Base-by-base conservation (phyloP, 2,113 vertebrate species). In the Carassius carassius region DNA sequence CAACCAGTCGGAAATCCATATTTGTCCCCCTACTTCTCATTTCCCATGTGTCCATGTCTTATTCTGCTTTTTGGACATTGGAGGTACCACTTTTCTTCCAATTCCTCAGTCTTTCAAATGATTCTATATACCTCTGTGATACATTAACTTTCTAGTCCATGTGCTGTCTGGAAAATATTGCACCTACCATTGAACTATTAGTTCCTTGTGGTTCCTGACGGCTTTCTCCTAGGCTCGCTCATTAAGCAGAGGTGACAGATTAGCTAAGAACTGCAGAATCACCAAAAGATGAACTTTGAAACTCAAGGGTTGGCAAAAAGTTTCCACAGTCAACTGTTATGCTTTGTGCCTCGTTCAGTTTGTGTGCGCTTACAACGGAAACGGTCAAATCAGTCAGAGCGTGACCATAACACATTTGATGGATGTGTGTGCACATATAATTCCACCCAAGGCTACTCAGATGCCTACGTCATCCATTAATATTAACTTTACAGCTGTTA, bases 291-390 rank as follows among this genome's bases (percentile, higher is more conserved):
- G 58, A 67, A 83, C 79, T 72, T 77, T 83, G 67, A 80, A 37
- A 83, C 56, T 72, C 19, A 29, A 82, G 69, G 69, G 56, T 81
- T 19, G 19, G 83, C 70, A 16, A 81, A 82, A 84, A 25, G 25
- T 87, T 82, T 87, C 58, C 49, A 47, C 16, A n/a, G 54, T 60
- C 7, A n/a, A 81, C 37, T 79, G 65, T 89, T 83, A 70, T 91
- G 23, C 62, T 13, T 12, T 7, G 54, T 54, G 85, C 54, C 58
- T 81, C 51, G 16, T 73, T 74, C 37, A 8, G 70, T 88, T 25
- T 44, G 54, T 83, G 80, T 86, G 84, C 85, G 14, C 75, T 11
- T 60, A 23, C 21, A 23, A n/a, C 54, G 6, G 6, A 62, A 78
- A 35, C 21, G 9, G 32, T 77, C 2, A 2, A 77, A 14, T 60